Evolutionary conservation across 1,140 invertebrate genomes (phyloP), one percentile per base, ranked within the genome.

Genomic region (Littorina saxatilis): DNA sequence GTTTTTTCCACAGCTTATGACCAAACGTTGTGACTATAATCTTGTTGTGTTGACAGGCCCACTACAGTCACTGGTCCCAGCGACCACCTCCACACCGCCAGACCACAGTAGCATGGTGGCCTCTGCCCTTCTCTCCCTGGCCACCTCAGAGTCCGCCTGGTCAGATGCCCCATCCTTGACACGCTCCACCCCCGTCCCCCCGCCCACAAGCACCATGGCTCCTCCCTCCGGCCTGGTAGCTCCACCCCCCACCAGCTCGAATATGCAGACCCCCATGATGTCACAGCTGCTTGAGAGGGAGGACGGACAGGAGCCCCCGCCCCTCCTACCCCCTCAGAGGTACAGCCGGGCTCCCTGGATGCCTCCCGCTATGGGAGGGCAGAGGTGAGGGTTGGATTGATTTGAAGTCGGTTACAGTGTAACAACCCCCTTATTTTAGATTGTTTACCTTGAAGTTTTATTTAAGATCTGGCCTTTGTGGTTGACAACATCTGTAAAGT

Each of bases 161-260:
- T 80, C 77, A 29, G 29, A 80, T 9, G 63, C 79, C 17, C 43
- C 77, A 63, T 37, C 79, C 11, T 47, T 52, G 29, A 55, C 79
- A 70, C 61, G 78, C 43, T 32, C 43, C 32, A 29, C 37, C 68
- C 78, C 63, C 68, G 2, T 7, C 55, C 43, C 15, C 40, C 47
- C 29, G 4, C 84, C 39, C 61, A 80, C 35, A 79, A 83, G 32
- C 58, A 52, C 61, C 77, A 63, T 68, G 61, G 47, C 55, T 79
- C 35, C 73, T 81, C 68, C 77, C 70, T 66, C 2, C 72, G 79
- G 47, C 76, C 55, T 37, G 66, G 77, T 82, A 66, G 20, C 76
- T 77, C 39, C 78, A 79, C 29, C 29, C 35, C 75, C 66, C 39
- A 20, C 66, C 66, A 77, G 40, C 43, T 15, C 73, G 20, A 15